Base-by-base conservation (phyloP, 2,797 vertebrate species). In the Scomberomorus guttatus region DNA sequence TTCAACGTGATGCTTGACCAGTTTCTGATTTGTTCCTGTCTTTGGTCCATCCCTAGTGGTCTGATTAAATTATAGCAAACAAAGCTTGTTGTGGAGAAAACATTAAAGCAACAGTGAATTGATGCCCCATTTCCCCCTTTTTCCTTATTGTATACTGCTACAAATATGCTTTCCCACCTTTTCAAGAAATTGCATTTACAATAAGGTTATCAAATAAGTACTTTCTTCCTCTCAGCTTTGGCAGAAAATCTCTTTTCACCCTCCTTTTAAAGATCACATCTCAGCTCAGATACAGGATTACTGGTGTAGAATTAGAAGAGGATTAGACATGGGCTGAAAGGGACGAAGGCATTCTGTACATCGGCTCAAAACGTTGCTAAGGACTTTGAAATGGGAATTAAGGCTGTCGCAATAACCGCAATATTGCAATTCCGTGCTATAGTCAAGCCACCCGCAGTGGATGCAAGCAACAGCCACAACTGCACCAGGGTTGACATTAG, bases 161-260 rank as follows among this genome's bases (percentile, higher is more conserved):
- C 68, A 82, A 60, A 77, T 57, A 80, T 37, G 6, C 52, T 67
- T 79, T 39, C 14, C 7, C 22, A 66, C 60, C 32, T 56, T 68
- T 74, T 78, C 15, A 37, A 63, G 56, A 87, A 90, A 91, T 77
- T 79, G 63, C 71, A 79, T 87, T 79, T 76, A 56, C 37, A 79
- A 67, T 34, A 62, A 59, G 71, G 52, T 79, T 75, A 73, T 73
- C 50, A 78, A 78, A 84, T 72, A 78, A 59, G 22, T 58, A 15
- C 12, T 15, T 64, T 56, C 62, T 55, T 24, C 24, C 8, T 52
- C 48, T 63, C 24, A 46, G 44, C 20, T 17, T 72, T 65, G 42
- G 29, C 10, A 72, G 54, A 20, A 80, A 71, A 57, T 42, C 15
- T 80, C 17, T 48, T 71, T 87, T 58, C 18, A 70, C n/a, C 32